Base-by-base conservation (phyloP, 2,797 vertebrate genomes). In the Enteromius radiatus region DNA sequence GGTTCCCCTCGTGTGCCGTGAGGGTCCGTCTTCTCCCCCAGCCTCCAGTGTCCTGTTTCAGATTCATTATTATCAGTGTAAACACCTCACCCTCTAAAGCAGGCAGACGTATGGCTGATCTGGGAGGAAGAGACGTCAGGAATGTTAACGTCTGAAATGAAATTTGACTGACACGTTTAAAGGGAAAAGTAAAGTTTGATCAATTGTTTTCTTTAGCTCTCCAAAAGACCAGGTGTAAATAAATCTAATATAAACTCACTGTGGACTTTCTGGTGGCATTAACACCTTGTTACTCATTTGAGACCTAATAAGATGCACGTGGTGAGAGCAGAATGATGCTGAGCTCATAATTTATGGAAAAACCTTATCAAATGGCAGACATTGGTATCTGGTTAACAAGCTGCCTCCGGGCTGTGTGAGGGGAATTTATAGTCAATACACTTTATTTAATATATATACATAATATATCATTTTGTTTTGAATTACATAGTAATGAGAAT, bases 341-440 rank as follows among this genome's bases (percentile, higher is more conserved):
- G 41, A 23, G 21, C 91, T 81, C 85, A 94, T 93, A 88, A 93
- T 92, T 92, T n/a, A 94, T 88, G 23, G 38, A 43, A 56, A 23
- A 82, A 77, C 45, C 68, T 78, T 87, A 89, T 92, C 80, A 67
- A 74, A 83, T 90, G 80, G 88, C 89, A 79, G 52, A 43, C 26
- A 81, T 80, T 76, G 77, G 76, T 28, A 3, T 38, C n/a, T 74
- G 79, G 76, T 67, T 23, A 38, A 80, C 63, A 78, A 59, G 73
- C 36, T 78, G 67, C 59, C 78, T 69, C 43, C n/a, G 74, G 59
- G 41, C 1, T 4, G 1, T 36, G 68, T 74, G 0, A 49, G 26
- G 31, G 17, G 17, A 31, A 47, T 7, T 43, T 28, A 8, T 56
- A 54, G 9, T 21, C 26, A 1, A n/a, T 12, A 12, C 10, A 52